Conservation (phyloP, 2,888 invertebrate genomes). For the Mythimna pallens region DNA sequence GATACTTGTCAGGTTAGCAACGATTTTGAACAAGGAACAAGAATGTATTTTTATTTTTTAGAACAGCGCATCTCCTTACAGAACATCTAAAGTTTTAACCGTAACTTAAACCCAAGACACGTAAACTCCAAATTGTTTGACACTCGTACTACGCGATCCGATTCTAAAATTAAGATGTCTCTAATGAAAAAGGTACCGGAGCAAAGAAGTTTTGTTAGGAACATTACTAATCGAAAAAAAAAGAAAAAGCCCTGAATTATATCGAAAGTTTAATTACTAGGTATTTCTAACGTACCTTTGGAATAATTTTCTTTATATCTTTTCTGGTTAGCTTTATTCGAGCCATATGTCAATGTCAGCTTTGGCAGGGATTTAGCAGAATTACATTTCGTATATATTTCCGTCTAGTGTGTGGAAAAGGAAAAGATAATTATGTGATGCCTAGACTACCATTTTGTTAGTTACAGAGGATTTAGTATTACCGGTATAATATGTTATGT, state of each 20-base stretch:
- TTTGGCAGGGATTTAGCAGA: conserved; percentile 50
- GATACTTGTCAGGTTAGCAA: too few species aligned
- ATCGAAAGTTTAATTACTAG: conserved; percentile 27
- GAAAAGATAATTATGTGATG: conserved; percentile 30
- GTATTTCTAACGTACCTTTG: conserved; percentile 16
- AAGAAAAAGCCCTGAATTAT: conserved; percentile 5
- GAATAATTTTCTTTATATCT: conserved; percentile 32
- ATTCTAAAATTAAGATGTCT: conserved; percentile 43
- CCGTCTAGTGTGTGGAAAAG: conserved; percentile 29
- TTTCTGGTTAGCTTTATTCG: conserved; percentile 39
- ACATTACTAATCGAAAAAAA: conserved; percentile 5
- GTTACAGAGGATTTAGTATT: conserved; percentile 9
- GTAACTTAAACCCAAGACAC: conserved; percentile 23
- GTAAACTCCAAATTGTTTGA: conserved; percentile 31
- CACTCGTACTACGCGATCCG: conserved; percentile 21
- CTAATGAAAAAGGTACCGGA: conserved; percentile 30
- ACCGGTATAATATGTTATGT: not conserved
- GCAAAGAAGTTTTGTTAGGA: conserved; percentile 7
- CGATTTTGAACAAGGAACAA: not conserved
- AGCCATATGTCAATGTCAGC: conserved; percentile 47
- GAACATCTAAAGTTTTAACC: not conserved
- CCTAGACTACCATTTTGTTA: conserved; percentile 21
- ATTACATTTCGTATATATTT: conserved; percentile 45
- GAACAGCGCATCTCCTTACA: conserved; percentile 3
- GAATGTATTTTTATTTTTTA: not conserved